phyloP scores from a whole-genome alignment of 2,797 vertebrate genomes.

The Schizopygopsis malacanthus region DNA sequence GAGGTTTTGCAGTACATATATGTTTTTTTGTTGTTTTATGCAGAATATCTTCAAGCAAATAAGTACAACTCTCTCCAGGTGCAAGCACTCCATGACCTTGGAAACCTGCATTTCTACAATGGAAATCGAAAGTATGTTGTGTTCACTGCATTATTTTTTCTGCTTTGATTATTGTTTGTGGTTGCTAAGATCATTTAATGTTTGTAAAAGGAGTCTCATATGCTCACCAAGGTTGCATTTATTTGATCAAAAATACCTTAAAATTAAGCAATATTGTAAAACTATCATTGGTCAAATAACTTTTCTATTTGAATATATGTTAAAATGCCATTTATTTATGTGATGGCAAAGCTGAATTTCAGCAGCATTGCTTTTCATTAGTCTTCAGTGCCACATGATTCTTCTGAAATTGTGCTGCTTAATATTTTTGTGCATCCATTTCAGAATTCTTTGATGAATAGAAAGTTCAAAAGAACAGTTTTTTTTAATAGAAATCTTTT shows the following conservation, averaged over 20 bases:
- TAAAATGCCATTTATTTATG: not conserved
- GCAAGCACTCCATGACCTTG: conserved; percentile 89
- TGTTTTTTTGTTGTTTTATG: conserved; percentile 42
- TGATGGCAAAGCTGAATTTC: not conserved
- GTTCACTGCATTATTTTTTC: not conserved
- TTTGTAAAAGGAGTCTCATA: not conserved
- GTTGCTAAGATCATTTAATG: not conserved
- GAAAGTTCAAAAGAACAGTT: not conserved
- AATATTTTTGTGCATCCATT: not conserved
- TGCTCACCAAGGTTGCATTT: not conserved
- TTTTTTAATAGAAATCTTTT: not conserved
- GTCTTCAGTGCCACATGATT: not conserved
- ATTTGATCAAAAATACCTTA: not conserved
- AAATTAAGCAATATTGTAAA: not conserved
- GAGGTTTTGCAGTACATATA: not conserved
- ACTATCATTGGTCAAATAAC: not conserved
- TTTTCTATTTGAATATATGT: not conserved
- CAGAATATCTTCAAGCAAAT: conserved; percentile 85
- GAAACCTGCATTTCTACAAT: conserved; percentile 87
- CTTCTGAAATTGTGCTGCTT: not conserved
- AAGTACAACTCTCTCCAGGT: conserved; percentile 82
- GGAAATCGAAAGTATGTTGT: conserved; percentile 83
- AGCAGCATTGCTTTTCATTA: not conserved
- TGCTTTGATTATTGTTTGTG: not conserved
- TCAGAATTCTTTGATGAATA: not conserved